These are phyloP conservation scores for Rhynchomys soricoides DNA, from an alignment of 2,113 vertebrate genomes.

Conservation along the genomic window DNA sequence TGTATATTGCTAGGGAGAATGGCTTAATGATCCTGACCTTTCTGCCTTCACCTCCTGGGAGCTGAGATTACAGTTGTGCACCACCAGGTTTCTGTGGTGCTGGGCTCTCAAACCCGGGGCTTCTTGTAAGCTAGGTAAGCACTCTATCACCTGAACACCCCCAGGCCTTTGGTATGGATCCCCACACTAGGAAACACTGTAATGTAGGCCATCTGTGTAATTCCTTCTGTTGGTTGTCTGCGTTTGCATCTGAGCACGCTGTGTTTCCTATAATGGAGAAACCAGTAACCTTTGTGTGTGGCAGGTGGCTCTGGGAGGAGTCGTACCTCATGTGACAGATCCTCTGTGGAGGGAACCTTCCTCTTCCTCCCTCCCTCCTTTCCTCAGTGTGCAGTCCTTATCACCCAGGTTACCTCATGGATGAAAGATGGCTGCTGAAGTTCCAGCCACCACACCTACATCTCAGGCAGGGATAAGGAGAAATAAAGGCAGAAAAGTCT, in stretches of 20 bases:
- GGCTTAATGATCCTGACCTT: too few relatives aligned
- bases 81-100: background rate
- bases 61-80: background rate
- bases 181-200: background rate
- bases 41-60: background rate
- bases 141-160: too few relatives aligned
- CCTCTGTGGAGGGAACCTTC: background rate
- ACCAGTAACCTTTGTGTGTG: background rate
- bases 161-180: too few relatives aligned
- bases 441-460: background rate
- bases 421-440: slow-evolving; percentile 7
- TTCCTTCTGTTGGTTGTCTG: slow-evolving; percentile 1
- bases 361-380: background rate
- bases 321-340: background rate
- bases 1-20: background rate
- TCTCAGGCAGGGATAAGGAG: background rate
- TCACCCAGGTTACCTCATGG: background rate
- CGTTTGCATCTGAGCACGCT: background rate
- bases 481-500: background rate
- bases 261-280: background rate
- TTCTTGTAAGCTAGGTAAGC: background rate
- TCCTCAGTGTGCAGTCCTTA: background rate
- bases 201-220: background rate
- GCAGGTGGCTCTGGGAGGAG: background rate
- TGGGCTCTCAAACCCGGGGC: background rate